These are phyloP conservation scores for Psix sp. DNA, from an alignment of 1,140 invertebrate genomes.

Conservation along the genomic window DNA sequence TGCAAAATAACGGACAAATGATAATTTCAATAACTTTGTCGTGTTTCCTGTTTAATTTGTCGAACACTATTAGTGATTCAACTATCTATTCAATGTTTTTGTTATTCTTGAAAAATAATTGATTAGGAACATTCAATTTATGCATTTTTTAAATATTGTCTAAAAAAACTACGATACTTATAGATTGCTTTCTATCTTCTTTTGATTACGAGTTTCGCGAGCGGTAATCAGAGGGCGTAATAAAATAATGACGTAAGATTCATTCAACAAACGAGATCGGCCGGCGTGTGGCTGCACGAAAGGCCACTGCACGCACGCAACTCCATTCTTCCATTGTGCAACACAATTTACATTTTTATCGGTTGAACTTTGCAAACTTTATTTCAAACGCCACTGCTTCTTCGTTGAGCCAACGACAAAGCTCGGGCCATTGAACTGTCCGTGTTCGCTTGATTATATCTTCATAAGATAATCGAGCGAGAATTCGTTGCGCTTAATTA, in stretches of 20 bases:
- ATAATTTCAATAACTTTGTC: too few relatives aligned
- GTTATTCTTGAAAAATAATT: too few relatives aligned
- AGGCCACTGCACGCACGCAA: slow-evolving; percentile 57
- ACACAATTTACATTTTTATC: slow-evolving; percentile 52
- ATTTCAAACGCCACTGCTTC: slow-evolving; percentile 9
- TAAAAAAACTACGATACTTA: too few relatives aligned
- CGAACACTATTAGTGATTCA: too few relatives aligned
- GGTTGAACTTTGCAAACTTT: slow-evolving; percentile 15
- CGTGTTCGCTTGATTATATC: slow-evolving; percentile 13
- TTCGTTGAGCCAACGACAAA: slow-evolving; percentile 30
- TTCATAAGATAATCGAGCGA: slow-evolving; percentile 13
- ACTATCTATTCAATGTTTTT: too few relatives aligned
- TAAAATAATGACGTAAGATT: slow-evolving; percentile 56
- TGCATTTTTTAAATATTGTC: too few relatives aligned
- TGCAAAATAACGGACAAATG: too few relatives aligned
- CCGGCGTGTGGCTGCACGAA: slow-evolving; percentile 42
- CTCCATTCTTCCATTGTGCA: slow-evolving; percentile 40
- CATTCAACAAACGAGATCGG: slow-evolving; percentile 53
- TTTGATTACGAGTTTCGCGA: too few relatives aligned
- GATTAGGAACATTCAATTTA: too few relatives aligned
- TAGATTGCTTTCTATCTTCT: too few relatives aligned
- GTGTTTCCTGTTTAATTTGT: too few relatives aligned
- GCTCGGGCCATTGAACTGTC: slow-evolving; percentile 25
- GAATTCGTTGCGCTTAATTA: slow-evolving; percentile 2
- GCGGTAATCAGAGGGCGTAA: slow-evolving; percentile 41